Base-by-base conservation (phyloP, 2,888 invertebrate genomes). In the Elmis aenea region DNA sequence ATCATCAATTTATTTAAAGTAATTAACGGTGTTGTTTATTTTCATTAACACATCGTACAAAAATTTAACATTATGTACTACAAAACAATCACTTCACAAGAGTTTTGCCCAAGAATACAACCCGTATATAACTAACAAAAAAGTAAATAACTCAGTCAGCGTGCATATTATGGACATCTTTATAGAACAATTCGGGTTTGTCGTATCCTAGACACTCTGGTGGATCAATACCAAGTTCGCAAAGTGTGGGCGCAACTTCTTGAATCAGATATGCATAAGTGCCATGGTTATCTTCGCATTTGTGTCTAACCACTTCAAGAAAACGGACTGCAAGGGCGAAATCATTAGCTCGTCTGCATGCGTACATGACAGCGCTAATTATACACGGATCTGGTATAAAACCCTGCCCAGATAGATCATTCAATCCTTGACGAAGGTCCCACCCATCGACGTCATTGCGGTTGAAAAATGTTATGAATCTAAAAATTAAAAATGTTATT, bases 161-260 rank as follows among this genome's bases (percentile, higher is more conserved):
- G n/a, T 49, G 74, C 56, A 81, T 75, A 42, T 85, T 81, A 58
- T 77, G 83, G 40, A 85, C 80, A 58, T 74, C 77, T 52, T 80
- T 70, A 51, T 90, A 72, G 45, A 85, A 92, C 63, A 96, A 72
- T 71, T 99, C 96, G 31, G 97, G 99, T 70, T 90, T 85, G 69
- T 96, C 94, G 61, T 93, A 97, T 42, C 96, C 95, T 59, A 99
- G 75, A 64, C 92, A 89, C 67, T 96, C 96, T 0, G 88, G 89
- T 23, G 95, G 93, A 36, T 83, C 83, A 52, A 97, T 83, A 23
- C 99, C 97, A 36, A 99, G 74, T 70, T 99, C 94, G 28, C 81
- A 78, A 33, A 99, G 75, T 2, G 91, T 90, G 14, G 96, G 94
- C 54, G 79, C 78, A 53, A 97, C 85, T 74, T 95, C 88, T 69